These are phyloP conservation scores for Cyrtorhinus lividipennis DNA, from an alignment of 1,140 invertebrate species.

Conservation along the genomic window DNA sequence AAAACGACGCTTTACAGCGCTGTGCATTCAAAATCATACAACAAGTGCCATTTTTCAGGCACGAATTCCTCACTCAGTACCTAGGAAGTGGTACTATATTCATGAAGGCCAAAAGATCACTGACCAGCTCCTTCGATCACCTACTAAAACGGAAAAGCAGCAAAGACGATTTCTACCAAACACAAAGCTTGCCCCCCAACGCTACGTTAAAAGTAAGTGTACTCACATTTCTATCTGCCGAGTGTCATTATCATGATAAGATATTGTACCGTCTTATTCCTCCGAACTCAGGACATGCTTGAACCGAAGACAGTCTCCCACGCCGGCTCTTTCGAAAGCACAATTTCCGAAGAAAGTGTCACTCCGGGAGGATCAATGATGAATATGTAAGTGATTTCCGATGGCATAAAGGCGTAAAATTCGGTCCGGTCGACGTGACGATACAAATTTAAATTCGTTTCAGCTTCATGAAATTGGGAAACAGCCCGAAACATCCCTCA, in stretches of 20 bases:
- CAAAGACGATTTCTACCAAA: constrained; percentile 45
- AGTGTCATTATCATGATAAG: too few relatives aligned
- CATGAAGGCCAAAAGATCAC: constrained; percentile 70
- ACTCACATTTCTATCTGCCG: background rate
- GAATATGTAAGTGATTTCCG: constrained; percentile 63
- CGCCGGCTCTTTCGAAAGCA: constrained; percentile 17
- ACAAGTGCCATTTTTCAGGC: constrained; percentile 41
- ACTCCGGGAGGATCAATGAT: constrained; percentile 44
- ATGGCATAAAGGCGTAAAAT: too few relatives aligned
- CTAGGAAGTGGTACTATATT: constrained; percentile 69
- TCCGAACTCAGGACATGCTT: constrained; percentile 5
- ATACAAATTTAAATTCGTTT: constrained; percentile 21
- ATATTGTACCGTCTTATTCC: too few relatives aligned
- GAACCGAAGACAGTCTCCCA: constrained; percentile 19
- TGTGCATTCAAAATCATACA: too few relatives aligned
- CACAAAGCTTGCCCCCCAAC: constrained; percentile 26
- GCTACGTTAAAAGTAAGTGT: constrained; percentile 26
- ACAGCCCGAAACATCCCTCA: constrained; percentile 39
- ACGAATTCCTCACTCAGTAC: constrained; percentile 75
- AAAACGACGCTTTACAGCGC: too few relatives aligned
- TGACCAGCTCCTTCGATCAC: constrained; percentile 71
- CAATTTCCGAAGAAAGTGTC: constrained; percentile 19
- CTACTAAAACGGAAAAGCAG: constrained; percentile 61
- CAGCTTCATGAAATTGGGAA: constrained; percentile 71
- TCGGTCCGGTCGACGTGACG: too few relatives aligned